A percentile compares a stretch with the other conserved stretches of the same genome.
These are phyloP conservation scores for Synchiropus splendidus DNA, from an alignment of 2,113 vertebrate genomes.

Conservation along the genomic window DNA sequence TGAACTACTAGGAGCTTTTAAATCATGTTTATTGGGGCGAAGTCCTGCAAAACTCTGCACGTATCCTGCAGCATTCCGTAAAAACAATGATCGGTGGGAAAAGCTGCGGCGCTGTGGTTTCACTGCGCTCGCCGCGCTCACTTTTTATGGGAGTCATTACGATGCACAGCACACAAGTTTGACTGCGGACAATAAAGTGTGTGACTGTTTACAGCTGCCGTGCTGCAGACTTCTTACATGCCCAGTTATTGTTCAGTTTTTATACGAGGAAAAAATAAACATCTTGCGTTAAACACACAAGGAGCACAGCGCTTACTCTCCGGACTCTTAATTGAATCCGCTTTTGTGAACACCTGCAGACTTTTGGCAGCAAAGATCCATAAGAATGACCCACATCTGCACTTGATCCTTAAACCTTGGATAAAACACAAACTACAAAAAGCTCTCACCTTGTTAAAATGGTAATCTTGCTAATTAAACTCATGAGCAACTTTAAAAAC, in stretches of 20 bases:
- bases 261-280: too few species aligned
- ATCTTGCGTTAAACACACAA: too few species aligned
- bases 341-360: slow-evolving; percentile 43
- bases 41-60: slow-evolving; percentile 22
- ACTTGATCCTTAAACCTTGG: slow-evolving; percentile 2
- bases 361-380: slow-evolving; percentile 12
- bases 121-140: slow-evolving; percentile 38
- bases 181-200: slow-evolving; percentile 58
- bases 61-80: slow-evolving; percentile 36
- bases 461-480: too few species aligned
- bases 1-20: slow-evolving; percentile 17
- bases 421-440: slow-evolving; percentile 10
- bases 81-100: slow-evolving; percentile 59
- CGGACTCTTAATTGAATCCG: slow-evolving; percentile 10
- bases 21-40: slow-evolving; percentile 13
- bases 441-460: slow-evolving; percentile 5
- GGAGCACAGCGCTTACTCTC: too few species aligned
- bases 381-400: slow-evolving; percentile 30
- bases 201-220: slow-evolving; percentile 60
- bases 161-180: slow-evolving; percentile 56
- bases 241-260: too few species aligned
- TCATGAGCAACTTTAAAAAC: slow-evolving; percentile 1
- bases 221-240: slow-evolving; percentile 18
- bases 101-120: slow-evolving; percentile 46
- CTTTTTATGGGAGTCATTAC: slow-evolving; percentile 64